phyloP scores from a whole-genome alignment of 2,797 vertebrate genomes.

The Acrocephalus scirpaceus region DNA sequence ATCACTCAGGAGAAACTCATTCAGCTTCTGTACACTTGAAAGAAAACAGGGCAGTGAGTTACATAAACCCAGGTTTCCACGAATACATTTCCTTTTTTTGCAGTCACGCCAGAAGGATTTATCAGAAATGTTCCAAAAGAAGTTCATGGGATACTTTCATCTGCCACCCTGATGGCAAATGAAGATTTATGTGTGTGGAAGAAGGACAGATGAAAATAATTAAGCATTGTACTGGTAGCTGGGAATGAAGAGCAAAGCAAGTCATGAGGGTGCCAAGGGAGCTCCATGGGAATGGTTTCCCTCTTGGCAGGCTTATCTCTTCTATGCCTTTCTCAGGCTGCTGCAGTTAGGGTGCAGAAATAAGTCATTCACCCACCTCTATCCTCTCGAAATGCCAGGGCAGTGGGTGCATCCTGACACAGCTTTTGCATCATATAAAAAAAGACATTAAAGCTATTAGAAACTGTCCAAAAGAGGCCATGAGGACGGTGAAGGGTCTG shows the following conservation, averaged over 20 bases:
- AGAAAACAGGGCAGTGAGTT: slow-evolving; percentile 8
- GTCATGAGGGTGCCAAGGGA: background rate
- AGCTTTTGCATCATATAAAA: background rate
- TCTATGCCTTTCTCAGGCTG: background rate
- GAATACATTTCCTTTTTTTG: background rate
- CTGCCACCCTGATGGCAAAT: background rate
- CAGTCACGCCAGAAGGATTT: background rate
- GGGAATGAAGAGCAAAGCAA: background rate
- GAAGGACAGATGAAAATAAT: background rate
- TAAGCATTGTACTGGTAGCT: background rate
- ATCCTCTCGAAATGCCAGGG: background rate
- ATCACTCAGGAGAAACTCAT: slow-evolving; percentile 95
- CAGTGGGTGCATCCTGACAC: background rate
- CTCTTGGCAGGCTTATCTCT: background rate
- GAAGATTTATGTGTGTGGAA: background rate
- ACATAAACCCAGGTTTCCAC: background rate
- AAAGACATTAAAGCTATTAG: background rate
- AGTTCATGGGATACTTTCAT: background rate
- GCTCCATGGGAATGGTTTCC: background rate
- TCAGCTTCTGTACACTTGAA: slow-evolving; percentile 92
- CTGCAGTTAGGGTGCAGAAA: background rate
- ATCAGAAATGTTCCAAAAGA: background rate
- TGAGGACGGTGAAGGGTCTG: background rate
- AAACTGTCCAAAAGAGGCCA: background rate
- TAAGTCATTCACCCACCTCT: background rate